These are phyloP conservation scores for Erinaceus europaeus DNA, from an alignment of 2,113 vertebrate species.

Conservation along the genomic window DNA sequence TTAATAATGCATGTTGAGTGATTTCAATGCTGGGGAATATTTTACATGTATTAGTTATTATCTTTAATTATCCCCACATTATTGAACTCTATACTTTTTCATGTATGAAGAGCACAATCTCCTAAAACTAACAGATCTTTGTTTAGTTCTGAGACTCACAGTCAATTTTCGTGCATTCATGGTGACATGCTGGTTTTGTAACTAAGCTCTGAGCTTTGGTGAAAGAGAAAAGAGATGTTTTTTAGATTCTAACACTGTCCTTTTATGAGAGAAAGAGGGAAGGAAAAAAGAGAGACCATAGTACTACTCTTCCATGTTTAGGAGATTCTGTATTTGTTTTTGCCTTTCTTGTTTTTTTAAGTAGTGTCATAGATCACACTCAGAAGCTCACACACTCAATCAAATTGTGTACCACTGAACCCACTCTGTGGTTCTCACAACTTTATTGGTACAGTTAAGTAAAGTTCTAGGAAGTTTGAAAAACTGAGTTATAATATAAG, in stretches of 20 bases:
- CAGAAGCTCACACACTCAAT: too few relatives aligned
- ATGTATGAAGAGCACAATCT: background rate
- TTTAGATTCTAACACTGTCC: background rate
- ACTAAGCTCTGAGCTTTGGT: conserved; percentile 8
- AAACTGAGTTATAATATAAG: background rate
- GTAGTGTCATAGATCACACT: too few relatives aligned
- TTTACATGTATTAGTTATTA: background rate
- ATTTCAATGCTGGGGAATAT: too few relatives aligned
- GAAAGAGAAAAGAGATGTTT: conserved; percentile 23
- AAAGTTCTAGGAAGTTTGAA: background rate
- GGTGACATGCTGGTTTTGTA: background rate
- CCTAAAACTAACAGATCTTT: background rate
- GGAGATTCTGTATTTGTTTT: too few relatives aligned
- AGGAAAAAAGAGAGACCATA: too few relatives aligned
- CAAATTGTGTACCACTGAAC: too few relatives aligned
- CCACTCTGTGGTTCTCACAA: too few relatives aligned
- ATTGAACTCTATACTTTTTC: background rate
- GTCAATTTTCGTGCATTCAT: background rate
- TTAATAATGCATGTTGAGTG: too few relatives aligned
- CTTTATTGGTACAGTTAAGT: too few relatives aligned
- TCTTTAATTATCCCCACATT: background rate
- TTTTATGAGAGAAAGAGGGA: conserved; percentile 40
- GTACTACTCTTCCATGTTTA: too few relatives aligned
- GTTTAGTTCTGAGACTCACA: conserved; percentile 22
- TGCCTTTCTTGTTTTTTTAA: too few relatives aligned